phyloP scores from a whole-genome alignment of 2,888 invertebrate genomes.

The Nomada ferruginata region DNA sequence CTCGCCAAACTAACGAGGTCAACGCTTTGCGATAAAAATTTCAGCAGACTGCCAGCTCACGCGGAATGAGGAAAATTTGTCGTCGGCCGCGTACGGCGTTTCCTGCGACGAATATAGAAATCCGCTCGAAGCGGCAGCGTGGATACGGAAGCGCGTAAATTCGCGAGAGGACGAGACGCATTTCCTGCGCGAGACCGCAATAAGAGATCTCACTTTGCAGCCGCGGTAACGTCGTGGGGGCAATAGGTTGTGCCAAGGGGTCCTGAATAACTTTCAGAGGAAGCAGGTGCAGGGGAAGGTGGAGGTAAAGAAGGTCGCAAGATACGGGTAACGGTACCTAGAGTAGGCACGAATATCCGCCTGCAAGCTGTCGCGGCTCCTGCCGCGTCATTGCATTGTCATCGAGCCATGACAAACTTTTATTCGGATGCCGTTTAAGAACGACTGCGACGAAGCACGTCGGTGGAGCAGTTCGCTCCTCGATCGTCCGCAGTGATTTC shows the following conservation, averaged over 20 bases:
- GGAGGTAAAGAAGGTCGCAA: conserved; percentile 55
- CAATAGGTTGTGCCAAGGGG: conserved; percentile 65
- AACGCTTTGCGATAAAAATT: no score
- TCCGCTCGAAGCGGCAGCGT: conserved; percentile 5
- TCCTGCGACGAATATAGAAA: conserved; percentile 11
- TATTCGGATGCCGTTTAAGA: conserved; percentile 49
- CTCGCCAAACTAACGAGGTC: no score
- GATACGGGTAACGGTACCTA: conserved; percentile 78
- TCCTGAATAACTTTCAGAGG: conserved; percentile 72
- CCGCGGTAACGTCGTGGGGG: conserved; percentile 49
- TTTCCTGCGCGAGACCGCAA: conserved; percentile 53
- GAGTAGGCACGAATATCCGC: conserved; percentile 81
- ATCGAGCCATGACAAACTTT: conserved; percentile 68
- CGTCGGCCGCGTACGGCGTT: neutral
- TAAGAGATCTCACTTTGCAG: conserved; percentile 39
- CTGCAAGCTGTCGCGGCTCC: conserved; percentile 79
- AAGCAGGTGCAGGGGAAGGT: conserved; percentile 41
- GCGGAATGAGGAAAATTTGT: neutral
- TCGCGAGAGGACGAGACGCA: conserved; percentile 20
- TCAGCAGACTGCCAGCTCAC: neutral
- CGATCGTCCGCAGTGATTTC: conserved; percentile 2
- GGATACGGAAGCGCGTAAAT: conserved; percentile 42
- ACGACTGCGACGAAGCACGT: neutral
- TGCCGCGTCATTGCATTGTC: conserved; percentile 72
- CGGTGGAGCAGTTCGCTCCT: neutral